A percentile compares a stretch with the other conserved stretches of the same genome.
These are phyloP conservation scores for Catharus minimus DNA, from an alignment of 2,113 vertebrate genomes.

Conservation along the genomic window DNA sequence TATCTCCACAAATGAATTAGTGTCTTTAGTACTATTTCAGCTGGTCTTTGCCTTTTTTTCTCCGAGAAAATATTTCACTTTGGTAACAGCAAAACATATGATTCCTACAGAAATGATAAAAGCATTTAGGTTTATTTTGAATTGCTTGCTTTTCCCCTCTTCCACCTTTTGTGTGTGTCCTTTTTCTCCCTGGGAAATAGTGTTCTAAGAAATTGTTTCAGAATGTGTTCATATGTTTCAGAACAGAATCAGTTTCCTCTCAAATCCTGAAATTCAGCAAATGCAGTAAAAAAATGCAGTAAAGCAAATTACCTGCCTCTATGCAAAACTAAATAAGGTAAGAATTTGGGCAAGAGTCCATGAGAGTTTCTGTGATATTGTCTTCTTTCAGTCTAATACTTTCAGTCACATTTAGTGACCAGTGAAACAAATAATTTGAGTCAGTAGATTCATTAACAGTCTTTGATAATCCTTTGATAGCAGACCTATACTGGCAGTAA, in stretches of 20 bases:
- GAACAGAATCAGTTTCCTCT: background rate
- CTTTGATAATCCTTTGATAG: background rate
- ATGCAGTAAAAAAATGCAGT: background rate
- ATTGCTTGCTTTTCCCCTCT: background rate
- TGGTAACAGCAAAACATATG: background rate
- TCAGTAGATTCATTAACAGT: background rate
- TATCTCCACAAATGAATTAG: background rate
- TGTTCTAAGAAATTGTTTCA: background rate
- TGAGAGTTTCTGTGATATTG: background rate
- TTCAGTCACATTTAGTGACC: background rate
- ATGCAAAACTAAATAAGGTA: background rate
- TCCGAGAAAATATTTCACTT: background rate
- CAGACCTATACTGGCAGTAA: background rate
- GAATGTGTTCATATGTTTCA: background rate
- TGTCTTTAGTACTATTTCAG: background rate
- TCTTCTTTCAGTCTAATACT: background rate
- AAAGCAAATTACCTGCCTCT: background rate
- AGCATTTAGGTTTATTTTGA: background rate
- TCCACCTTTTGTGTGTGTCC: background rate
- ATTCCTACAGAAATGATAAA: background rate
- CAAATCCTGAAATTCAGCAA: background rate
- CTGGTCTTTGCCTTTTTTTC: background rate
- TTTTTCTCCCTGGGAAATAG: fast-evolving
- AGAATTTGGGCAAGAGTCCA: background rate
- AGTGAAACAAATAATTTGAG: background rate